A percentile compares a stretch with the other conserved stretches of the same genome.
phyloP scores from a whole-genome alignment of 2,797 vertebrate genomes.

The Notoglanidium macrostoma region DNA sequence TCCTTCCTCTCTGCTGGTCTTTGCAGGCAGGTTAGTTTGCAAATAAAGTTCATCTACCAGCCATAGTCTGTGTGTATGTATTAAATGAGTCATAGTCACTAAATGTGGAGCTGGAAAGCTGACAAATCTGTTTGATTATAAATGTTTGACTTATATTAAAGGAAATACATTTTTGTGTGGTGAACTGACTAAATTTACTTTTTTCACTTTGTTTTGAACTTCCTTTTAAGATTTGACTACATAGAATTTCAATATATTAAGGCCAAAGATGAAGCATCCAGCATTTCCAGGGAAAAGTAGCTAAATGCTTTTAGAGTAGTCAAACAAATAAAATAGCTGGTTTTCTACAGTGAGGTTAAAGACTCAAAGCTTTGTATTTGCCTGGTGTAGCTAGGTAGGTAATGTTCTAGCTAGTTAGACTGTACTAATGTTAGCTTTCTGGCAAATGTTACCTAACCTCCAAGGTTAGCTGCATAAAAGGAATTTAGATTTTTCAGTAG shows the following conservation, averaged over 20 bases:
- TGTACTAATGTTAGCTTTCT: background rate
- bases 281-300: background rate
- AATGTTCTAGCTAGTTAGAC: background rate
- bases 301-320: background rate
- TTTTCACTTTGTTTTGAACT: background rate
- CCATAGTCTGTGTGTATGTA: slow-evolving; percentile 30
- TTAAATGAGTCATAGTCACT: background rate
- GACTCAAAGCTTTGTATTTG: background rate
- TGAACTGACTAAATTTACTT: background rate
- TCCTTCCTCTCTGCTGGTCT: slow-evolving; percentile 63
- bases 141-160: background rate
- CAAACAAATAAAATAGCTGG: background rate
- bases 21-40: slow-evolving; percentile 69
- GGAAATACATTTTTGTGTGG: background rate
- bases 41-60: slow-evolving; percentile 77
- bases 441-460: background rate
- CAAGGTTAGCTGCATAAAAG: background rate
- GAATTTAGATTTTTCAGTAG: background rate
- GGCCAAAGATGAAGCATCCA: background rate
- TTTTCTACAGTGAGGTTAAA: background rate
- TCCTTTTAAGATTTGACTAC: background rate
- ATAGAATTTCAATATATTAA: background rate
- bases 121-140: background rate
- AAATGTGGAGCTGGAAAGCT: background rate
- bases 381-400: background rate